These are phyloP conservation scores for Drosophila biarmipes DNA, from an alignment of 1,140 invertebrate species.

Conservation along the genomic window DNA sequence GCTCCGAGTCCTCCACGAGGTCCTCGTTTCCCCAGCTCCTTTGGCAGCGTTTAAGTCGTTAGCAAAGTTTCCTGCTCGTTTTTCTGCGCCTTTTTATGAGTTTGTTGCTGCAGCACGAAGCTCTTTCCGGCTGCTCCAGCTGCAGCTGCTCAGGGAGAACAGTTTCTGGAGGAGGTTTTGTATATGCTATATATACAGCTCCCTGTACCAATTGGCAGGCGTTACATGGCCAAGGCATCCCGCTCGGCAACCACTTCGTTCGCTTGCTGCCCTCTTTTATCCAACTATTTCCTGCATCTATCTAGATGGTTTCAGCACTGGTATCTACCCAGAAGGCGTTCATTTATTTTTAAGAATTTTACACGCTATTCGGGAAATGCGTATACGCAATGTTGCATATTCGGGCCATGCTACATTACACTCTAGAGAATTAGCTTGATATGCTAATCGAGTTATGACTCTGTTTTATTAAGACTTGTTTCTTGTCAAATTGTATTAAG, in stretches of 20 bases:
- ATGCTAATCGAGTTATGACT: no score
- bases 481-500: no score
- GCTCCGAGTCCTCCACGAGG: conserved; percentile 29
- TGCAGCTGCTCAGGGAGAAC: conserved; percentile 53
- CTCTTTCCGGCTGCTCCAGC: conserved; percentile 19
- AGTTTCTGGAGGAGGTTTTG: conserved; percentile 30
- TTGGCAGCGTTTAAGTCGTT: conserved; percentile 73
- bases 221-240: conserved; percentile 54
- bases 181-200: conserved; percentile 35
- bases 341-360: not conserved
- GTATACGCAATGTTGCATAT: not conserved
- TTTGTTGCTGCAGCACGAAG: conserved; percentile 67
- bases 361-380: not conserved
- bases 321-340: not conserved
- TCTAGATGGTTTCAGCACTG: conserved; percentile 3
- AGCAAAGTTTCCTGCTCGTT: conserved; percentile 73
- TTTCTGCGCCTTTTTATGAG: conserved; percentile 62
- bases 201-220: conserved; percentile 65
- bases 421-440: no score
- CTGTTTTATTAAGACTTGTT: no score
- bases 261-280: conserved; percentile 3
- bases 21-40: conserved; percentile 34
- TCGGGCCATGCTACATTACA: no score
- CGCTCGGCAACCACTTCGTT: conserved; percentile 24
- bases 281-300: conserved; percentile 13